Percentiles rank a stretch among this genome's conserved stretches.
These are phyloP conservation scores for Acanthornis magna DNA, from an alignment of 2,797 vertebrate genomes.

Conservation along the genomic window DNA sequence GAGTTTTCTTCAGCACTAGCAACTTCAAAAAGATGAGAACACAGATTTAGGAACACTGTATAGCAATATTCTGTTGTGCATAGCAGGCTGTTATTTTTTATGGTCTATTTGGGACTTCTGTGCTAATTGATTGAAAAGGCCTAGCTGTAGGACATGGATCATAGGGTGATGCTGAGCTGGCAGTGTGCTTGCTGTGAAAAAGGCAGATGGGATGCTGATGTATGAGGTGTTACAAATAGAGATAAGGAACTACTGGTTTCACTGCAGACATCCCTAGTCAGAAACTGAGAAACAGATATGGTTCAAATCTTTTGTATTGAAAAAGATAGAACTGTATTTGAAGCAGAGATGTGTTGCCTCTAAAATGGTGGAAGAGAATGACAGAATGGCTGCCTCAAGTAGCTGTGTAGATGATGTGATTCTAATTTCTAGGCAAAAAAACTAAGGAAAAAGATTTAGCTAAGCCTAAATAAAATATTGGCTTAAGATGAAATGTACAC, in stretches of 20 bases:
- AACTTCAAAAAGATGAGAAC: not conserved
- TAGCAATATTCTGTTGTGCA: not conserved
- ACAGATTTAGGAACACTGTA: accelerated
- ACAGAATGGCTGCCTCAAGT: not conserved
- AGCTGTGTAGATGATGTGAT: not conserved
- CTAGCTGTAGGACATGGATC: not conserved
- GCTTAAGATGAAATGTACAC: not conserved
- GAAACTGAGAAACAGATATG: not conserved
- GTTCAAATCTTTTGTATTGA: not conserved
- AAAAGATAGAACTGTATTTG: not conserved
- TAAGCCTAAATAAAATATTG: not conserved
- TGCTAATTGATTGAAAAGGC: not conserved
- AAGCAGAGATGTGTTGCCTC: not conserved
- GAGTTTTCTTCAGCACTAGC: not conserved
- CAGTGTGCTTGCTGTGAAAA: not conserved
- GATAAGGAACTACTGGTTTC: not conserved
- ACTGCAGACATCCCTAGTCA: not conserved
- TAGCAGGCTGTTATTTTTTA: not conserved
- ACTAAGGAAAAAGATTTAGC: not conserved
- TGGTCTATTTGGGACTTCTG: not conserved
- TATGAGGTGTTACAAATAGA: not conserved
- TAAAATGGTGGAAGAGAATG: not conserved
- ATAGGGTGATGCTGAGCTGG: not conserved
- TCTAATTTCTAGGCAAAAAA: not conserved
- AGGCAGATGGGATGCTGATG: not conserved